Evolutionary conservation across 2,888 invertebrate genomes (phyloP), one percentile per base, ranked within the genome.

Genomic region (Mycogona germanica): DNA sequence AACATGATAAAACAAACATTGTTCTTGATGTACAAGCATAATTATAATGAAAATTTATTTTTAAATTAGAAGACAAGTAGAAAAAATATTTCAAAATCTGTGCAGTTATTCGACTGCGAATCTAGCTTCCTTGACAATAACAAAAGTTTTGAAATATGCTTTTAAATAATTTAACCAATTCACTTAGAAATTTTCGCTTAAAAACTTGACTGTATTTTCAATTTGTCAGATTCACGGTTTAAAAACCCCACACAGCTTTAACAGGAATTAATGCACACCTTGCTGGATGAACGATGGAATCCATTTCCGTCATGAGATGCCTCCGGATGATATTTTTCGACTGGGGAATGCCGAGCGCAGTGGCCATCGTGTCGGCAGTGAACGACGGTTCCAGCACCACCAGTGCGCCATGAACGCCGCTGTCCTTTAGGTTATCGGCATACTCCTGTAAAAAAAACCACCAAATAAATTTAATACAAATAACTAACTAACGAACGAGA

Each of bases 281-380:
- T 69, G 93, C 91, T 63, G 93, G 92, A 67, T 87, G 80, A 61
- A 93, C 80, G 63, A 95, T 79, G 51, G 86, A 82, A 71, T 92
- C 91, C 64, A 93, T 79, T 75, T 93, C 92, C 4, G 89, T 85
- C 58, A 85, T 81, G 60, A 95, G 77, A 73, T 95, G 93, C 64
- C 92, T 77, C 64, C 92, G 76, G 63, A 95, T 88, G 72, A 93
- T 92, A 68, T 87, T 88, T 70, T 92, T 91, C 32, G 88, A 86
- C 17, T 87, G 84, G 41, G 92, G 91, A 64, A 93, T 91, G 52
- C 89, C 91, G 59, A 91, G 75, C 1, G 91, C 70, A 12, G 70
- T 87, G 46, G 93, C 92, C 83, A 95, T 87, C 42, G 91, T 89
- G 70, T 93, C 93, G 29, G 91, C 88, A 54, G 86, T 89, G 72